phyloP scores from a whole-genome alignment of 2,797 vertebrate species.

The Propithecus deckenii region DNA sequence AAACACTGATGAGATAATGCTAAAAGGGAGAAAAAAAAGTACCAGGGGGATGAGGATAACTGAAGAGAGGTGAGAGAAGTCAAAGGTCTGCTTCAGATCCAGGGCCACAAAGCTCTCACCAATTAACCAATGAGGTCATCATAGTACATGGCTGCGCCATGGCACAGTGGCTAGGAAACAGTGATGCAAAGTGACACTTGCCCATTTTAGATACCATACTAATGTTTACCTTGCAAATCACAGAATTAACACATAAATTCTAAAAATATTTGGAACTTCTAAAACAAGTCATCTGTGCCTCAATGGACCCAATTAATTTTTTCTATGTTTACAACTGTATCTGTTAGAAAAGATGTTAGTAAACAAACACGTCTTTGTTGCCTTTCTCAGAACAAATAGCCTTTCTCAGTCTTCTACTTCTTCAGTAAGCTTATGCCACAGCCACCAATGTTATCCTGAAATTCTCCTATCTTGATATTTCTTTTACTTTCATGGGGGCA shows the following conservation, averaged over 20 bases:
- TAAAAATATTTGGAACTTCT: not conserved
- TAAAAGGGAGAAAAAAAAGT: not conserved
- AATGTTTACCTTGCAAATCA: not conserved
- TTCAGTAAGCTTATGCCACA: not conserved
- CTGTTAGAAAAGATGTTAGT: not conserved
- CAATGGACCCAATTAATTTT: not conserved
- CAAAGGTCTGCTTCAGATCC: not conserved
- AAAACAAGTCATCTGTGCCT: not conserved
- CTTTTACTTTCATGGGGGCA: not conserved
- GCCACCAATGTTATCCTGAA: not conserved
- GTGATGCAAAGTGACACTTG: not conserved
- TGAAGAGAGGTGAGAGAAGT: not conserved
- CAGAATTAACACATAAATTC: not conserved
- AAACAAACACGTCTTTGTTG: not conserved
- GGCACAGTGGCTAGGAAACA: not conserved
- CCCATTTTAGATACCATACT: not conserved
- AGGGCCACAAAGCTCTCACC: not conserved
- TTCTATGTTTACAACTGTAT: not conserved
- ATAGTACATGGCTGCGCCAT: not conserved
- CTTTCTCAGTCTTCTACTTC: not conserved
- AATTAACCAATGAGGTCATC: not conserved
- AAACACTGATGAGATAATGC: slow-evolving; percentile 1
- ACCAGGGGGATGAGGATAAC: not conserved
- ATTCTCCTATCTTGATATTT: not conserved
- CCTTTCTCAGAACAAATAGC: not conserved